Conservation (phyloP, 1,140 invertebrate genomes). For the Zaprionus taronus region DNA sequence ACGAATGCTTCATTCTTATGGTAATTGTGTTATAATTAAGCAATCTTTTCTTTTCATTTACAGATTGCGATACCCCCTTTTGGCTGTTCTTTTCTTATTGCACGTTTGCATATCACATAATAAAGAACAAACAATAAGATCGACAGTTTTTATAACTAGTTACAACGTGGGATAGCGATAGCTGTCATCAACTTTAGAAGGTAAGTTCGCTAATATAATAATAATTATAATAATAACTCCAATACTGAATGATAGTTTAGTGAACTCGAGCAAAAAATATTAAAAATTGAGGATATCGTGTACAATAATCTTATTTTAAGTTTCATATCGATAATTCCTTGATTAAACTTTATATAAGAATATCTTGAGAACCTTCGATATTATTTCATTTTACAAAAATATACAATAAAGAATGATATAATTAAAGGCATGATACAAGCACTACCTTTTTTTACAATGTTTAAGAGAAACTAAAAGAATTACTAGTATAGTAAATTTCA, state of each 20-base stretch:
- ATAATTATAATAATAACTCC: background rate
- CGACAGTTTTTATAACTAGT: slow-evolving; percentile 26
- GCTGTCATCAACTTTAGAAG: slow-evolving; percentile 51
- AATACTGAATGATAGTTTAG: background rate
- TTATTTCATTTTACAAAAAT: no score
- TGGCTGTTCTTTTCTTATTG: slow-evolving; percentile 28
- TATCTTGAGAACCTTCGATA: background rate
- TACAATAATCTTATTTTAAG: no score
- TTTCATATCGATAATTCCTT: no score
- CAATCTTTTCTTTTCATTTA: slow-evolving; percentile 14
- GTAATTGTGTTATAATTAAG: slow-evolving; percentile 22
- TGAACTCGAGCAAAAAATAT: background rate
- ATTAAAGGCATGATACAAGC: no score
- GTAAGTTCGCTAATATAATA: slow-evolving; percentile 47
- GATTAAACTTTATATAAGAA: background rate
- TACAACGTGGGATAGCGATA: slow-evolving; percentile 38
- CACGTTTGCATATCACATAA: slow-evolving; percentile 4
- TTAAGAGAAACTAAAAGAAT: no score
- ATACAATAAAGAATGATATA: no score
- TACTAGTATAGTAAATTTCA: background rate
- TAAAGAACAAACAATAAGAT: slow-evolving; percentile 14
- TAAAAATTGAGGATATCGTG: no score
- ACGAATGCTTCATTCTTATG: background rate
- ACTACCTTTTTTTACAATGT: no score
- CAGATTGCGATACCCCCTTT: slow-evolving; percentile 12